Conservation (phyloP, 2,113 vertebrate genomes). For the Felis chaus region DNA sequence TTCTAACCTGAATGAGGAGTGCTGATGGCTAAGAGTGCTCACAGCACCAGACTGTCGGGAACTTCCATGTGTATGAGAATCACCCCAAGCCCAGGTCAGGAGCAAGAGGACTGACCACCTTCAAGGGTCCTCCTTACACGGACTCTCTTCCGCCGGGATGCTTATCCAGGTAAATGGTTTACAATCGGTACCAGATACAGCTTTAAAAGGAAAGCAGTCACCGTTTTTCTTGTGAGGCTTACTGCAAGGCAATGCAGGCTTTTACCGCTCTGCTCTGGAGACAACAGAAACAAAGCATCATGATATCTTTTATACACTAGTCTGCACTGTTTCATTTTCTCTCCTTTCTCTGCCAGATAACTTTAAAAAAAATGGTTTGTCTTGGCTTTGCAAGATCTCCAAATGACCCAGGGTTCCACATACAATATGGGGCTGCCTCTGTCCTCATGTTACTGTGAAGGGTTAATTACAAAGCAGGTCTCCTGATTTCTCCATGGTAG, state of each 20-base stretch:
- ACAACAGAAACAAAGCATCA: background rate
- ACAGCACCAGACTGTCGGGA: rapidly evolving
- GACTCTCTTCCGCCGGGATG: background rate
- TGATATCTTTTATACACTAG: background rate
- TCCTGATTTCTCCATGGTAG: background rate
- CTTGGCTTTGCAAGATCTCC: background rate
- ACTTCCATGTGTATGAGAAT: rapidly evolving
- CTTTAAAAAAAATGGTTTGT: background rate
- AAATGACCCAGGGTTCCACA: background rate
- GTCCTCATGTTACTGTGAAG: background rate
- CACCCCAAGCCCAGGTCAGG: background rate
- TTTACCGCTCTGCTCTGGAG: background rate
- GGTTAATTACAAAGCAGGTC: background rate
- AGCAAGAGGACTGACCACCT: background rate
- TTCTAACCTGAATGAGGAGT: background rate
- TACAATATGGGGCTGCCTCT: background rate
- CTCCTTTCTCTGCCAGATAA: background rate
- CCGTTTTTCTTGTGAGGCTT: no score
- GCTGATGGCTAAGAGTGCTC: no score
- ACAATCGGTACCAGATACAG: rapidly evolving
- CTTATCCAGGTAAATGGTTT: background rate
- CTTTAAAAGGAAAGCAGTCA: background rate
- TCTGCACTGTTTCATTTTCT: background rate
- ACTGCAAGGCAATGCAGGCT: background rate
- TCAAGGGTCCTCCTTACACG: rapidly evolving